These are phyloP conservation scores for Trissolcus basalis DNA, from an alignment of 1,140 invertebrate species.

Conservation along the genomic window DNA sequence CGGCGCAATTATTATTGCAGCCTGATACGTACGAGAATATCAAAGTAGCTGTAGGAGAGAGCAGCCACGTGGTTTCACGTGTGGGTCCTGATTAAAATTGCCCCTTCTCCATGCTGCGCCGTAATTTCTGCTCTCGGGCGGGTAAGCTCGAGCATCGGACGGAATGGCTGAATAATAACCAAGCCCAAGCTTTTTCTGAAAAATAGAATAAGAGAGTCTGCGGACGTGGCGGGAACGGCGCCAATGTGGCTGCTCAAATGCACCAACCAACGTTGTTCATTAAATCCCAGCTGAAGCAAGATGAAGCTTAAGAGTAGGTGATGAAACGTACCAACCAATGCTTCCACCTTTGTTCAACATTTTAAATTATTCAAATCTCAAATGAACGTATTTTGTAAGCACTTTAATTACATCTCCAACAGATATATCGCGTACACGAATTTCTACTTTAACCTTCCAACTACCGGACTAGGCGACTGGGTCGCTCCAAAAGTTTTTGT, in stretches of 20 bases:
- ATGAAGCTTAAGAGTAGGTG: constrained; percentile 37
- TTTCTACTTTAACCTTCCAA: no score
- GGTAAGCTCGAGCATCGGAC: constrained; percentile 17
- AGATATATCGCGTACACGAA: constrained; percentile 8
- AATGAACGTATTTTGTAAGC: constrained; percentile 37
- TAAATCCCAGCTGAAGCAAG: constrained; percentile 50
- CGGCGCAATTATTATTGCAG: constrained; percentile 38
- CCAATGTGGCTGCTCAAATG: constrained; percentile 60
- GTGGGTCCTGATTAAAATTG: constrained; percentile 50
- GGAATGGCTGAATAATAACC: constrained; percentile 49
- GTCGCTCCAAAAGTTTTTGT: no score
- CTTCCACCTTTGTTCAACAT: constrained; percentile 46
- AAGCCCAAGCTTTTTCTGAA: constrained; percentile 41
- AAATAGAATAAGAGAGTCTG: constrained; percentile 52
- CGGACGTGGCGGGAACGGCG: constrained; percentile 54
- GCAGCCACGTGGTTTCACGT: constrained; percentile 31
- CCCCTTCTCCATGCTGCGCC: constrained; percentile 3
- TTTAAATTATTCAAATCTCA: constrained; percentile 42
- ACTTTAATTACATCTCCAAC: constrained; percentile 22
- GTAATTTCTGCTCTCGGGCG: constrained; percentile 29
- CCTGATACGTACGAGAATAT: constrained; percentile 17
- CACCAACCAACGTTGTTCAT: constrained; percentile 57
- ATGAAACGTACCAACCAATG: constrained; percentile 51
- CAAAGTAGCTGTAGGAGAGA: background rate
- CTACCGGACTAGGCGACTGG: no score